Evolutionary conservation across 2,113 vertebrate genomes (phyloP), one percentile per base, ranked within the genome.

Genomic region (Turdus rufiventris): DNA sequence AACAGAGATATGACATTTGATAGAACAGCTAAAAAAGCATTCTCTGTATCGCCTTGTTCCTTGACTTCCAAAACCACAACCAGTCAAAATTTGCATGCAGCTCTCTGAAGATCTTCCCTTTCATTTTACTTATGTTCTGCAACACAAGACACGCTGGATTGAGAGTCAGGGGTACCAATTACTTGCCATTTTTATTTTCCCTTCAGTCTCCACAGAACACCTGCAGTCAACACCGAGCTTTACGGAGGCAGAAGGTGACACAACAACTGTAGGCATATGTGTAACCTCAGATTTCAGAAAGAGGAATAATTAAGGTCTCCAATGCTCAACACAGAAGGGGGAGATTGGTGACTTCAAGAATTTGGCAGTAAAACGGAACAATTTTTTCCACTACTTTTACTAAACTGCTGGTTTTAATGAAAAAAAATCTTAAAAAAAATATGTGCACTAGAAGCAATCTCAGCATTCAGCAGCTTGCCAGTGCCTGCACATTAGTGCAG

Each of bases 31-130:
- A 83, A 83, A 90, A 96, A 94, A 92, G 40, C 73, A 75, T 65
- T 81, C 66, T 63, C 81, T 87, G 45, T 77, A 47, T 83, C 4
- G 31, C 79, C 95, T 92, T 94, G 80, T 93, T 94, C 61, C 86
- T 81, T 74, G 81, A 72, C 86, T 92, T 95, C 81, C 66, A 87
- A 92, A 94, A 65, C 80, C 77, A 91, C 66, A 94, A 58, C 57
- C 61, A 92, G 65, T 48, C 91, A 89, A 84, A 92, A 94, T 84
- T 77, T 94, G 89, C 84, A 85, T 72, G 73, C 86, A 86, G 40
- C 73, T 89, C 91, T 80, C 76, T 93, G 76, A 96, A 94, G 77
- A 94, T 36, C 89, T 82, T 84, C 80, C 76, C 72, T 95, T 94
- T 93, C 73, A 86, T 89, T 93, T 86, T 43, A 19, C 28, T 14